Evolutionary conservation across 1,140 invertebrate genomes (phyloP), one percentile per base, ranked within the genome.

Genomic region (Venturia canescens): DNA sequence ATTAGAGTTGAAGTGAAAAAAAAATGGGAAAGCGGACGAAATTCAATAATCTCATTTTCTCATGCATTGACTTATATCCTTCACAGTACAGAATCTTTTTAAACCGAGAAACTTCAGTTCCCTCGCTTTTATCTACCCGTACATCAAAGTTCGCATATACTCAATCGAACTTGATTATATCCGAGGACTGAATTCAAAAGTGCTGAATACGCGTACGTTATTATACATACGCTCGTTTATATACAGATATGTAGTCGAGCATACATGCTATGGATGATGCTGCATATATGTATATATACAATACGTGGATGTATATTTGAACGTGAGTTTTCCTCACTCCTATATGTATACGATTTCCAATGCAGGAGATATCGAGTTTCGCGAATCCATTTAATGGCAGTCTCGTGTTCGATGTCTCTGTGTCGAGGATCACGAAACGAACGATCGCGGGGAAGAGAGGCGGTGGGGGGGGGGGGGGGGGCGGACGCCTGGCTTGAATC

Each of bases 351-450:
- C 53, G 63, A 18, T 70, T 29, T 29, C 76, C 80, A 60, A 70
- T 81, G 71, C 77, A 27, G 76, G 38, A 66, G 80, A 90, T 90
- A 89, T 90, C 86, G 87, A 87, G 87, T 90, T 90, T 86, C 85
- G 87, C 84, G 84, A 85, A 88, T 89, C 87, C 89, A 85, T 84
- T 87, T 90, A 90, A 91, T 91, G 89, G 88, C 84, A 85, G 87
- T 91, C 88, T 85, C 88, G 85, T 89, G 87, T 88, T 87, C 74
- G 63, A 78, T 83, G 74, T 74, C 63, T 72, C 85, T 86, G 86
- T 86, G 79, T 86, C 84, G 86, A 78, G 84, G 82, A 53, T 26
- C 71, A 82, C 81, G 83, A 83, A 80, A 84, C 80, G 83, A 80
- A 57, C 82, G 84, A 84, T 83, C 84, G 84, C 84, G 84, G 79